These are phyloP conservation scores for Gambusia holbrooki DNA, from an alignment of 2,113 vertebrate genomes.

Conservation along the genomic window DNA sequence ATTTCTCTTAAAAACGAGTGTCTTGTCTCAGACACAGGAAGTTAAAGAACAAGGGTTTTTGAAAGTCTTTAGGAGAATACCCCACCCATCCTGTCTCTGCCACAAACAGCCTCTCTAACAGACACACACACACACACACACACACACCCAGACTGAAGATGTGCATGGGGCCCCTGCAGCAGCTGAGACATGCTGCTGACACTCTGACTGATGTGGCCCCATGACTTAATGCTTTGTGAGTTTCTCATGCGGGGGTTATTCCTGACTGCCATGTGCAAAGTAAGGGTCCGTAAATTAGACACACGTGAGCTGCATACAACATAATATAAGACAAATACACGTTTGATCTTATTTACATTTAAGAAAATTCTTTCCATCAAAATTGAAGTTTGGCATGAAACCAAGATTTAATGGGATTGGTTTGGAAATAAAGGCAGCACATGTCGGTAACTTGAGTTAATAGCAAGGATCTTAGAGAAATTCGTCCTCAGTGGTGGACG, in stretches of 20 bases:
- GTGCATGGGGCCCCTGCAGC: slow-evolving; percentile 37
- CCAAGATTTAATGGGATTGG: background rate
- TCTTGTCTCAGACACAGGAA: slow-evolving; percentile 64
- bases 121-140: slow-evolving; percentile 24
- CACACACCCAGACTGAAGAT: slow-evolving; percentile 35
- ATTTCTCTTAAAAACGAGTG: background rate
- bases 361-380: background rate
- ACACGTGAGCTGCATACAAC: background rate
- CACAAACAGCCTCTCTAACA: slow-evolving; percentile 34
- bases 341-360: background rate
- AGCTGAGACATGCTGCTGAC: slow-evolving; percentile 38
- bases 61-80: slow-evolving; percentile 49
- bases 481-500: background rate
- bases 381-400: background rate
- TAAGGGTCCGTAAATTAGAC: slow-evolving; percentile 13
- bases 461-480: background rate
- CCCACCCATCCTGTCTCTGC: slow-evolving; percentile 68
- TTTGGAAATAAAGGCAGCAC: background rate
- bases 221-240: slow-evolving; percentile 51
- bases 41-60: slow-evolving; percentile 42
- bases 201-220: slow-evolving; percentile 17
- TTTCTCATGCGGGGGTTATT: slow-evolving; percentile 45
- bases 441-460: background rate
- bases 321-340: too few species aligned
- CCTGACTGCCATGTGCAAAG: slow-evolving; percentile 38